Conservation (phyloP, 2,888 invertebrate genomes). For the Synergus japonicus region DNA sequence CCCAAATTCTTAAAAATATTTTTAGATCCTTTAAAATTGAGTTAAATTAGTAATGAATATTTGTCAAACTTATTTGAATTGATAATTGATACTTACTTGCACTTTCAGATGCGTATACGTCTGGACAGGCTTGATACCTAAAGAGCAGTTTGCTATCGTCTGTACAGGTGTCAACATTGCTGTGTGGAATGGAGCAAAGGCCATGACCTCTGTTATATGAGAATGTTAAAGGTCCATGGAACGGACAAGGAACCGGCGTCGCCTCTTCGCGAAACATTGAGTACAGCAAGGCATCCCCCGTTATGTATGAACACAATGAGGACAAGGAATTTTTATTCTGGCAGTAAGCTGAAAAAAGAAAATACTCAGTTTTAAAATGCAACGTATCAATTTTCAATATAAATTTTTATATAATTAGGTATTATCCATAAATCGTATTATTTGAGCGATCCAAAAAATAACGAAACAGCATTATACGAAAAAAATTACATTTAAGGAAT, state of each 20-base stretch:
- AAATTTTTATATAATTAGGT: too few relatives aligned
- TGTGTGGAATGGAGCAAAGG: constrained; percentile 92
- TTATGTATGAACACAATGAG: constrained; percentile 90
- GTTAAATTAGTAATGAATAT: too few relatives aligned
- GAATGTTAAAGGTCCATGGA: constrained; percentile 89
- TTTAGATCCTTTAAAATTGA: too few relatives aligned
- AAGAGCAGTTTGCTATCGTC: constrained; percentile 93
- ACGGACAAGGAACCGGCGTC: constrained; percentile 92
- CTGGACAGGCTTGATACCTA: constrained; percentile 96
- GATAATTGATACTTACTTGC: constrained; percentile 82
- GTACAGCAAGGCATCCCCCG: constrained; percentile 92
- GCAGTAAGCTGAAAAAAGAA: constrained; percentile 85
- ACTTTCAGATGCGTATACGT: constrained; percentile 93
- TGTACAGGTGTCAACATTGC: constrained; percentile 95
- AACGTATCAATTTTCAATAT: neutral
- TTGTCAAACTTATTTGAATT: too few relatives aligned
- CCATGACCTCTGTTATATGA: constrained; percentile 95
- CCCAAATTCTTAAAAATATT: too few relatives aligned
- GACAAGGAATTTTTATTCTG: constrained; percentile 86
- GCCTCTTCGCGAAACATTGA: constrained; percentile 94
- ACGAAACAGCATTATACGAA: too few relatives aligned
- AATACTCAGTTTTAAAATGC: constrained; percentile 15
- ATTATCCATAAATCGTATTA: too few relatives aligned
- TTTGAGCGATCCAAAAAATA: neutral
- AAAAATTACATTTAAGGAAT: too few relatives aligned